A percentile compares a stretch with the other conserved stretches of the same genome.
phyloP scores from a whole-genome alignment of 2,888 invertebrate species.

The Timema podura region DNA sequence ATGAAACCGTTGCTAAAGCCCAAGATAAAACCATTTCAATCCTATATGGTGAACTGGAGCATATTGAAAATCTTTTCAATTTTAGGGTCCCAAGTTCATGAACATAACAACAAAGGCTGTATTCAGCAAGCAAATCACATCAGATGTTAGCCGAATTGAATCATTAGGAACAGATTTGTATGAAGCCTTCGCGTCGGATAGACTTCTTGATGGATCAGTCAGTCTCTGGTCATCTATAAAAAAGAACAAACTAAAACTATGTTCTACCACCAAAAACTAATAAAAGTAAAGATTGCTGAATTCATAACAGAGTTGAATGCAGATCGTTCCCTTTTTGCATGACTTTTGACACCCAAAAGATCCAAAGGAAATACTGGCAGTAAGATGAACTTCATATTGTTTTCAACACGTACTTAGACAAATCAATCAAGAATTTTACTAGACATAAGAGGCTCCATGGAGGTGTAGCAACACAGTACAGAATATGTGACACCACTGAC shows the following conservation, averaged over 20 bases:
- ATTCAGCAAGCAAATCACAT: constrained; percentile 1
- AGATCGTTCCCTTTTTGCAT: neutral
- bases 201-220: neutral
- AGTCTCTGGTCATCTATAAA: neutral
- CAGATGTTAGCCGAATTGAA: neutral
- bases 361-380: constrained; percentile 1
- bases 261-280: neutral
- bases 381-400: neutral
- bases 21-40: neutral
- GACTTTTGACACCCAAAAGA: neutral
- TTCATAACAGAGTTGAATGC: neutral
- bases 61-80: neutral
- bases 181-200: neutral
- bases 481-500: neutral
- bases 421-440: neutral
- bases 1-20: neutral
- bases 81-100: neutral
- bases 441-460: neutral
- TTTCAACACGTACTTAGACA: neutral
- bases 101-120: neutral
- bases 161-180: constrained; percentile 2
- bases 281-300: neutral
- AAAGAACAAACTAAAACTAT: constrained; percentile 3
- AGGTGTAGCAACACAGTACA: constrained; percentile 2
- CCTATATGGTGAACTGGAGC: neutral